phyloP scores from a whole-genome alignment of 2,888 invertebrate species.

The Griposia aprilina region DNA sequence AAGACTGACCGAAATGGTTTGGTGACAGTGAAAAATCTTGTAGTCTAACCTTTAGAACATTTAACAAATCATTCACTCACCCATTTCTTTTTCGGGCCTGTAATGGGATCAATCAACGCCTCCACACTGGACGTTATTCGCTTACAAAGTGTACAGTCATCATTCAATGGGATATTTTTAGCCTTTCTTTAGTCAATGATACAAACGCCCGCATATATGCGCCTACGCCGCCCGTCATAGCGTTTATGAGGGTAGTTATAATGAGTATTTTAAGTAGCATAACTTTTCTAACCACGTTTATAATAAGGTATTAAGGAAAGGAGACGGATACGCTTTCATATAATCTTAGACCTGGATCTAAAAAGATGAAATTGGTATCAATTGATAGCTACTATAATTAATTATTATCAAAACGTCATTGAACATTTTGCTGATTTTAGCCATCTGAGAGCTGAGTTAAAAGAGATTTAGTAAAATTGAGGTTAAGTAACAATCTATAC shows the following conservation, averaged over 20 bases:
- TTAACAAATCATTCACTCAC: conserved; percentile 78
- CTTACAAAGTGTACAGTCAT: conserved; percentile 44
- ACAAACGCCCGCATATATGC: neutral
- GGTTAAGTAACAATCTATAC: too few species aligned
- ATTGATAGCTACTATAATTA: too few species aligned
- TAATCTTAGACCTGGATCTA: too few species aligned
- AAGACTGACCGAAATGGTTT: conserved; percentile 78
- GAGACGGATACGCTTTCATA: too few species aligned
- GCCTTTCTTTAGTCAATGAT: neutral
- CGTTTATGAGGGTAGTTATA: neutral
- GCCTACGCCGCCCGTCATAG: neutral
- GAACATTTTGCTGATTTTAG: too few species aligned
- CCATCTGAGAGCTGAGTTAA: too few species aligned
- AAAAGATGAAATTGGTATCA: too few species aligned
- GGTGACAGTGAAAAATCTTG: conserved; percentile 83
- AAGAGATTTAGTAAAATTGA: too few species aligned
- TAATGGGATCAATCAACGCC: conserved; percentile 72
- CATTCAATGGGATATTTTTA: conserved; percentile 28
- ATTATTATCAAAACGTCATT: too few species aligned
- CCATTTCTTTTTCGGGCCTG: conserved; percentile 65
- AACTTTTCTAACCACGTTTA: neutral
- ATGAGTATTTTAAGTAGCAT: neutral
- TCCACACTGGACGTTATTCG: conserved; percentile 54
- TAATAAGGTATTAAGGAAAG: neutral
- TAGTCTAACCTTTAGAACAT: conserved; percentile 78